phyloP scores from a whole-genome alignment of 2,797 vertebrate species.

The Decapterus maruadsi region DNA sequence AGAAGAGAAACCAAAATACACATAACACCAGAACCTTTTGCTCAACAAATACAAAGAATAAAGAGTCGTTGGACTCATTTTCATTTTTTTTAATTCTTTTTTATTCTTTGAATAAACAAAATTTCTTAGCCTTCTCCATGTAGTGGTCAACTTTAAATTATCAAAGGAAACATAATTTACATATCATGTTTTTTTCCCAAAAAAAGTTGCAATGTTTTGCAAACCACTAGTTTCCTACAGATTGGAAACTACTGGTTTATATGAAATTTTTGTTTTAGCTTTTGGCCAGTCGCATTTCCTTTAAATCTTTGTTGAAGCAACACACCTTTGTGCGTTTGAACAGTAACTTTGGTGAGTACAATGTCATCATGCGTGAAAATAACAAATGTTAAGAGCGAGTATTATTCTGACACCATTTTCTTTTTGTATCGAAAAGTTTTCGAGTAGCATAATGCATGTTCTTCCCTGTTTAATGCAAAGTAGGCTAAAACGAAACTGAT shows the following conservation, averaged over 20 bases:
- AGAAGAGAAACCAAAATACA: too few species aligned
- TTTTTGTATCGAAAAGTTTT: conserved; percentile 1
- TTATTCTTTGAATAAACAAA: not conserved
- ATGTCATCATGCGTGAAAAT: not conserved
- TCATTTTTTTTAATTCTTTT: too few species aligned
- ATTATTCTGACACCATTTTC: conserved; percentile 9
- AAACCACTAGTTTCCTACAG: too few species aligned
- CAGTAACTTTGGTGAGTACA: not conserved
- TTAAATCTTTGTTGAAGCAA: not conserved
- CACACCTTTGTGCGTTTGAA: not conserved
- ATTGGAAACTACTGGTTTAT: not conserved
- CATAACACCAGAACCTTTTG: not conserved
- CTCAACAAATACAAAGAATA: not conserved
- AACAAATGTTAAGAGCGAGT: not conserved
- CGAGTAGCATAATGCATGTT: conserved; percentile 45
- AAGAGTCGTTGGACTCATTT: not conserved
- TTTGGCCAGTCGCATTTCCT: not conserved
- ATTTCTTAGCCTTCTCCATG: too few species aligned
- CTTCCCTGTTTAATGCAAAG: conserved; percentile 24
- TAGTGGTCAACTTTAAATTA: too few species aligned
- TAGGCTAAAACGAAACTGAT: conserved; percentile 14
- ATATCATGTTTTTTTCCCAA: too few species aligned
- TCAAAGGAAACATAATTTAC: too few species aligned
- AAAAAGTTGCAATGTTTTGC: too few species aligned
- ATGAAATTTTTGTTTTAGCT: not conserved